Evolutionary conservation across 2,888 invertebrate species (phyloP).

Genomic region (Drosophila pseudotalamancana): DNA sequence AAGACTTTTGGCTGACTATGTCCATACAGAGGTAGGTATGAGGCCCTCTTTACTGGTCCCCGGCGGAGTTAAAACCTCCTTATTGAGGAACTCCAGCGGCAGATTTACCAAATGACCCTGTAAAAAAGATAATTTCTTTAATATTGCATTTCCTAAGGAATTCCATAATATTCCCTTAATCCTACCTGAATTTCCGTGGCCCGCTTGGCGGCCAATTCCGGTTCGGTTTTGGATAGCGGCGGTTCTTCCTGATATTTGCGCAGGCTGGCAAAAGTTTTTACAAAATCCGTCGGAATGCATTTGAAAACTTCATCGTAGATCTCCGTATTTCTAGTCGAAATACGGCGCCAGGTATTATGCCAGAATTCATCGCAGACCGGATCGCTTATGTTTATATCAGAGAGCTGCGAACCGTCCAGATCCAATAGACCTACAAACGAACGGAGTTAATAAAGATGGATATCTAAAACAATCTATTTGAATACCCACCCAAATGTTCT

Average conservation of each 20-base stretch:
- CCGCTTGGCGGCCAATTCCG: conserved; percentile 89
- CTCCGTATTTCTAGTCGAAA: conserved; percentile 92
- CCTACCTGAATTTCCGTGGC: conserved; percentile 89
- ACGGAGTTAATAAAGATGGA: too few species aligned
- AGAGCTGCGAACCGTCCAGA: conserved; percentile 82
- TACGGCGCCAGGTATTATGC: conserved; percentile 92
- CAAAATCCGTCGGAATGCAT: conserved; percentile 93
- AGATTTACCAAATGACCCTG: conserved; percentile 94
- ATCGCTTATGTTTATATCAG: conserved; percentile 89
- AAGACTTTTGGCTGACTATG: conserved; percentile 85
- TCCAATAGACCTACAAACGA: conserved; percentile 83
- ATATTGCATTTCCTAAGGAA: background rate
- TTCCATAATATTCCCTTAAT: background rate
- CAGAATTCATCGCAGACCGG: conserved; percentile 93
- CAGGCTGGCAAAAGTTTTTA: conserved; percentile 91
- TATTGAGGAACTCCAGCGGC: conserved; percentile 94
- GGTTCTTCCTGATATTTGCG: conserved; percentile 90
- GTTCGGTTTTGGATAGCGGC: conserved; percentile 90
- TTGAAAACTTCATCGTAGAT: conserved; percentile 97
- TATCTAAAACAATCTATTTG: fast-evolving
- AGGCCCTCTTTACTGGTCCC: conserved; percentile 94
- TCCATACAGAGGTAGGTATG: conserved; percentile 97
- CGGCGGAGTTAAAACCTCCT: conserved; percentile 93
- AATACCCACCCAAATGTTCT: conserved; percentile 92
- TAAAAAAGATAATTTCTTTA: too few species aligned